Evolutionary conservation across 1,140 invertebrate species (phyloP).

Genomic region (Microvelia longipes): DNA sequence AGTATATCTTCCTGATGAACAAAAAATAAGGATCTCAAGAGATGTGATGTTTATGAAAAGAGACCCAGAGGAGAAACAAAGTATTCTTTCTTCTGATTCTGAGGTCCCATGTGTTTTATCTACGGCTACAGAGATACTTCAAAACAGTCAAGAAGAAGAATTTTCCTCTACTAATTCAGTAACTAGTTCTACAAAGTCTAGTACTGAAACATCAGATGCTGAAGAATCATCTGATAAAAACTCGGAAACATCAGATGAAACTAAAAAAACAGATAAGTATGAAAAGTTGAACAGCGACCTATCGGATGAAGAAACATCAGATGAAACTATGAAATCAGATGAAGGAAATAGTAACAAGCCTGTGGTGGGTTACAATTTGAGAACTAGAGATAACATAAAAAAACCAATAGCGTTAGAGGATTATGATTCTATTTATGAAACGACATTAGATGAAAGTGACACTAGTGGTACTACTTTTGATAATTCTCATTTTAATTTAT

Average conservation of each 20-base stretch:
- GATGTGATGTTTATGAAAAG: neutral
- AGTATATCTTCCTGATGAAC: neutral
- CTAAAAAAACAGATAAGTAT: neutral
- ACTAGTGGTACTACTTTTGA: neutral
- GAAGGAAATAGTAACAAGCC: neutral
- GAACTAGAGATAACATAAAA: neutral
- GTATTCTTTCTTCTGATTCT: too few relatives aligned
- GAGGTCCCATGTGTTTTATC: too few relatives aligned
- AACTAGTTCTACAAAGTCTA: neutral
- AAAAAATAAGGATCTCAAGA: neutral
- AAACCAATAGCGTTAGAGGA: neutral
- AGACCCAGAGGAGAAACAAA: too few relatives aligned
- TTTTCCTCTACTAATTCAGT: neutral
- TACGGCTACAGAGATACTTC: neutral
- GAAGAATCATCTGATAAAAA: neutral
- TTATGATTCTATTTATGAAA: neutral
- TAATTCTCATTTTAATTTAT: neutral
- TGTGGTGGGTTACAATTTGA: neutral
- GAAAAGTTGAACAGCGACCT: neutral
- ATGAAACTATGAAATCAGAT: neutral
- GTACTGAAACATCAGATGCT: neutral
- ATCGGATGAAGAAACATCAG: neutral
- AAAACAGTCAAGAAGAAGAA: neutral
- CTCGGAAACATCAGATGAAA: neutral
- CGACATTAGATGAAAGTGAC: neutral